A percentile compares a stretch with the other conserved stretches of the same genome.
Evolutionary conservation across 2,113 vertebrate genomes (phyloP).

Genomic region (Nesogale talazaci): DNA sequence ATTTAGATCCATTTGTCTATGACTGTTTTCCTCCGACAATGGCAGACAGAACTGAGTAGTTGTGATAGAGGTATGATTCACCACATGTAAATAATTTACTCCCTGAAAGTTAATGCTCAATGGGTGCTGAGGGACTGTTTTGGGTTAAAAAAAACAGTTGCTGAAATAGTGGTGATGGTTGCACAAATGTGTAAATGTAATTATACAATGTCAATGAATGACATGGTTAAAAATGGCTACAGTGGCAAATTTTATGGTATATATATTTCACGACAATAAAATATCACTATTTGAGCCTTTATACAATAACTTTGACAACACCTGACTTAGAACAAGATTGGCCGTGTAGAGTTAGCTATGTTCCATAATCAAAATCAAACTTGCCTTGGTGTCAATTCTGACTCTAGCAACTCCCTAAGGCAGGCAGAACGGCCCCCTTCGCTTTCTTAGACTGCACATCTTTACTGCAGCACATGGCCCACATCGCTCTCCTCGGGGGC

Average conservation of each 20-base stretch:
- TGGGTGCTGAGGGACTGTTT: neutral
- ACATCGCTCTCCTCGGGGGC: no score
- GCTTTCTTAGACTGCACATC: no score
- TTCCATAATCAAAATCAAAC: neutral
- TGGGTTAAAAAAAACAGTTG: neutral
- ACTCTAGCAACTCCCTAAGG: neutral
- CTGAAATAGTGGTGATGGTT: neutral
- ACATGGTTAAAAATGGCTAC: neutral
- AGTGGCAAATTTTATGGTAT: neutral
- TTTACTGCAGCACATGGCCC: no score
- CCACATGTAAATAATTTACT: neutral
- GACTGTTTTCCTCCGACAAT: neutral
- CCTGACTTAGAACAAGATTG: constrained; percentile 26
- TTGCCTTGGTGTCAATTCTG: neutral
- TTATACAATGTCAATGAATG: neutral
- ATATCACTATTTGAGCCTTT: neutral
- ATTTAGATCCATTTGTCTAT: neutral
- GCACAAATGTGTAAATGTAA: neutral
- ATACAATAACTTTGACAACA: neutral
- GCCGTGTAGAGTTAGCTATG: neutral
- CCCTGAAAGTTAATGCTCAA: neutral
- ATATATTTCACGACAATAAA: neutral
- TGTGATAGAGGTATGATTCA: neutral
- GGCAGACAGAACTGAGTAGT: neutral
- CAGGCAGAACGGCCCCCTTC: neutral